Percentiles rank a stretch among this genome's conserved stretches.
These are phyloP conservation scores for Hydrolagus affinis DNA, from an alignment of 2,113 vertebrate species.

Conservation along the genomic window DNA sequence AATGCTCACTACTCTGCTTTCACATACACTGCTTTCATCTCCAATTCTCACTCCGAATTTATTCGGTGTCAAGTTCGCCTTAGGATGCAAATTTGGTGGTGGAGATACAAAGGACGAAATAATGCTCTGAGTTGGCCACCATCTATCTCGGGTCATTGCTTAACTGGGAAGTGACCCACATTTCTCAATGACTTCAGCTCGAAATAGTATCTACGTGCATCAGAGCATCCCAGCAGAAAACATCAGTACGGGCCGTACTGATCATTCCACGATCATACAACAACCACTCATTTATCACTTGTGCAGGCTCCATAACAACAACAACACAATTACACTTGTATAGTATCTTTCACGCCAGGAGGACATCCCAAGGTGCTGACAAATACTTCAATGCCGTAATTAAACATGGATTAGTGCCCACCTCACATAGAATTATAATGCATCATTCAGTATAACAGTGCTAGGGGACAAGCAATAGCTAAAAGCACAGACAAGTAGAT, in stretches of 20 bases:
- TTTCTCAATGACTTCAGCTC: background rate
- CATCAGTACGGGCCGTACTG: background rate
- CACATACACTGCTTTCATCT: too few species aligned
- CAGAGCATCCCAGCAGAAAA: background rate
- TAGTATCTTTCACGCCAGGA: too few species aligned
- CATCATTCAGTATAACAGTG: background rate
- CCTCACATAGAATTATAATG: background rate
- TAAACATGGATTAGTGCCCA: constrained; percentile 14
- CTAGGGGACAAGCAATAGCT: background rate
- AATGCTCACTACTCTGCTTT: too few species aligned
- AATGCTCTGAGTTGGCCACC: background rate
- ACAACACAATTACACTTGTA: too few species aligned
- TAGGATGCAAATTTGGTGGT: background rate
- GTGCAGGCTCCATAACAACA: background rate
- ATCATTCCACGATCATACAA: background rate
- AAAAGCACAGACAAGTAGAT: background rate
- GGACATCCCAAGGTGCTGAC: too few species aligned
- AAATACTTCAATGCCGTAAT: background rate
- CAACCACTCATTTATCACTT: constrained; percentile 1
- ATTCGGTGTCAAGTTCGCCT: background rate
- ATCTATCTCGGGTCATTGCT: background rate
- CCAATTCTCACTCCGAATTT: background rate
- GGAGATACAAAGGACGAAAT: too few species aligned
- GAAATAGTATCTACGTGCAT: background rate
- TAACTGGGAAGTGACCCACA: background rate